Base-by-base conservation (phyloP, 2,888 invertebrate species). In the Pristionchus maxplancki region DNA sequence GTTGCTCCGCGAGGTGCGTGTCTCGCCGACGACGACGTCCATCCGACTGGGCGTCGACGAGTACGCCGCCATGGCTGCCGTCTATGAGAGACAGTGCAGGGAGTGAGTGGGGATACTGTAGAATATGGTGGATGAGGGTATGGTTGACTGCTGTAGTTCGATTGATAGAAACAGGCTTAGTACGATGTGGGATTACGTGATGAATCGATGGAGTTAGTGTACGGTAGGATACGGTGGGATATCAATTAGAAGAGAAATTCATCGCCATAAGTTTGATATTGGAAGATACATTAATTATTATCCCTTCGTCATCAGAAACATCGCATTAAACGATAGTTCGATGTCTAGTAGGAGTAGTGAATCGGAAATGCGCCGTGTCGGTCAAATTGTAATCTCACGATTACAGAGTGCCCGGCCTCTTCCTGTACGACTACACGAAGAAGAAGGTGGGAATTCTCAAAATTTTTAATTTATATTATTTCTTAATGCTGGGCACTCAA, bases 381-480 rank as follows among this genome's bases (percentile, higher is more conserved):
- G n/a, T n/a, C n/a, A 40, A 81, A 48, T 50, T 50, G 17, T 11
- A 48, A 71, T 53, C 4, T 37, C 34, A 5, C 4, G 28, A 74
- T 89, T 91, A n/a, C 90, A 93, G 93, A 88, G 89, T 91, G 34
- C 94, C 94, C 24, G 94, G 94, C 6, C 89, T 94, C 40, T 94
- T 93, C 88, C 89, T 90, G n/a, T 94, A 92, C 90, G 91, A 94
- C 85, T 92, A 93, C 88, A 90, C 90, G 15, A 89, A 92, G 81
- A 90, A 90, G 81, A 88, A 90, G 31, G 85, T 82, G 86, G 11
- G 40, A 9, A 20, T 58, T 58, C 15, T 58, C 44, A 4, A 37
- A 40, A 4, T 20, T 40, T 74, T 5, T 48, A 17, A 53, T 82
- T 50, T 28, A 13, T 28, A 81, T 17, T 28, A 24, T n/a, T 71